These are phyloP conservation scores for Schrankia costaestrigalis DNA, from an alignment of 2,888 invertebrate species.

Conservation along the genomic window DNA sequence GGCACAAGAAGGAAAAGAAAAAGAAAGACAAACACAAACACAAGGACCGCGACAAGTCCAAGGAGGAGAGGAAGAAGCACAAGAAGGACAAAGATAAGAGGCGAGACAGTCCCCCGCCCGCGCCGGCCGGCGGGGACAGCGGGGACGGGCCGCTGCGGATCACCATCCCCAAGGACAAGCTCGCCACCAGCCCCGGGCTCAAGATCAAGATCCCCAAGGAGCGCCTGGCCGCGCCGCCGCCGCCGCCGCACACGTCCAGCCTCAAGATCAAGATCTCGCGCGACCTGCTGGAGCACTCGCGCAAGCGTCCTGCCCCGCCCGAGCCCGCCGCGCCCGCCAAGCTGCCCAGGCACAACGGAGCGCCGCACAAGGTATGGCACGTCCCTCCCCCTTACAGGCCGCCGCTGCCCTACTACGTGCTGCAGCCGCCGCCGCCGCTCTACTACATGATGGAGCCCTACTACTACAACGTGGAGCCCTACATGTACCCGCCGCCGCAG, in stretches of 20 bases:
- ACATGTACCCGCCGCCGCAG: slow-evolving; percentile 77
- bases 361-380: slow-evolving; percentile 71
- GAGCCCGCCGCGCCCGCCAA: slow-evolving; percentile 54
- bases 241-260: slow-evolving; percentile 66
- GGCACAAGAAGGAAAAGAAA: slow-evolving; percentile 84
- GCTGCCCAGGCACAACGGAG: slow-evolving; percentile 63
- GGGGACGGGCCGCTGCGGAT: slow-evolving; percentile 59
- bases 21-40: slow-evolving; percentile 91
- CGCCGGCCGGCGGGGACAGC: slow-evolving; percentile 29
- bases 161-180: slow-evolving; percentile 69
- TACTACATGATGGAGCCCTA: slow-evolving; percentile 71
- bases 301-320: slow-evolving; percentile 45
- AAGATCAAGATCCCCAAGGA: slow-evolving; percentile 93
- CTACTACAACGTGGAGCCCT: slow-evolving; percentile 29
- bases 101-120: slow-evolving; percentile 44
- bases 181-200: slow-evolving; percentile 76
- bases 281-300: slow-evolving; percentile 82
- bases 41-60: slow-evolving; percentile 87
- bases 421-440: slow-evolving; percentile 64
- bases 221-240: slow-evolving; percentile 81
- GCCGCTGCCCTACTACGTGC: slow-evolving; percentile 63
- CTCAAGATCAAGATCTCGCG: slow-evolving; percentile 91
- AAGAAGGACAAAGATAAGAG: slow-evolving; percentile 83
- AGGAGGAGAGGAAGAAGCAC: slow-evolving; percentile 86
- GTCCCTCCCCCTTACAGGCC: slow-evolving; percentile 56